Evolutionary conservation across 2,888 invertebrate species (phyloP).

Genomic region (Acleris sparsana): DNA sequence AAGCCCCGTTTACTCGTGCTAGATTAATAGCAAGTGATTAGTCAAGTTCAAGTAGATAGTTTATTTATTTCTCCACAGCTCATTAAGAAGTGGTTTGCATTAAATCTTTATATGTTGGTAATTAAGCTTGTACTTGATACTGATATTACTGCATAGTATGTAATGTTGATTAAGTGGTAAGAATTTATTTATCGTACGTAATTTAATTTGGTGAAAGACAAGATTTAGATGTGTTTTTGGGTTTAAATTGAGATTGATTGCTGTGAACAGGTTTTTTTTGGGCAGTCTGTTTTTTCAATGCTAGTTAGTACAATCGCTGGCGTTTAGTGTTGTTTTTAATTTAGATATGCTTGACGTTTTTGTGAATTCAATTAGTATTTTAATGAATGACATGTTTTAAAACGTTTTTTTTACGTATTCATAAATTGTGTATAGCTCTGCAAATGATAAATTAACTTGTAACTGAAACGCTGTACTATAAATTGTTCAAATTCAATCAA

Average conservation of each 20-base stretch:
- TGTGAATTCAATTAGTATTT: too few species aligned
- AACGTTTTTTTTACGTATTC: too few species aligned
- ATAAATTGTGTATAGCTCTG: too few species aligned
- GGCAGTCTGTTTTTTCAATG: background rate
- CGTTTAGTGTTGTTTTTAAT: background rate
- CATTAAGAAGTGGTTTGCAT: slow-evolving; percentile 35
- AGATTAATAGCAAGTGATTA: slow-evolving; percentile 32
- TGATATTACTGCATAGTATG: slow-evolving; percentile 24
- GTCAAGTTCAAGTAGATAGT: slow-evolving; percentile 28
- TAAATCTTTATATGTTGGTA: slow-evolving; percentile 32
- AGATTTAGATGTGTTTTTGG: slow-evolving; percentile 22
- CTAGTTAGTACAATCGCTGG: background rate
- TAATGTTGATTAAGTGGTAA: slow-evolving; percentile 30
- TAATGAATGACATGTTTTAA: too few species aligned
- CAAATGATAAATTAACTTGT: too few species aligned
- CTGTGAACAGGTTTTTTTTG: slow-evolving; percentile 22
- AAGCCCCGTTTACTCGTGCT: slow-evolving; percentile 29
- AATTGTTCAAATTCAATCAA: too few species aligned
- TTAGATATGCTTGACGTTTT: too few species aligned
- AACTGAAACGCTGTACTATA: too few species aligned
- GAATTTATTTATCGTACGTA: slow-evolving; percentile 28
- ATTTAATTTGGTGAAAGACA: slow-evolving; percentile 27
- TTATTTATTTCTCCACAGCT: slow-evolving; percentile 32
- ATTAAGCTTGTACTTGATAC: slow-evolving; percentile 34
- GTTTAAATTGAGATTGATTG: slow-evolving; percentile 33